Percentiles rank a stretch among this genome's conserved stretches.
phyloP scores from a whole-genome alignment of 1,140 invertebrate genomes.

The Drosophila parabipectinata region DNA sequence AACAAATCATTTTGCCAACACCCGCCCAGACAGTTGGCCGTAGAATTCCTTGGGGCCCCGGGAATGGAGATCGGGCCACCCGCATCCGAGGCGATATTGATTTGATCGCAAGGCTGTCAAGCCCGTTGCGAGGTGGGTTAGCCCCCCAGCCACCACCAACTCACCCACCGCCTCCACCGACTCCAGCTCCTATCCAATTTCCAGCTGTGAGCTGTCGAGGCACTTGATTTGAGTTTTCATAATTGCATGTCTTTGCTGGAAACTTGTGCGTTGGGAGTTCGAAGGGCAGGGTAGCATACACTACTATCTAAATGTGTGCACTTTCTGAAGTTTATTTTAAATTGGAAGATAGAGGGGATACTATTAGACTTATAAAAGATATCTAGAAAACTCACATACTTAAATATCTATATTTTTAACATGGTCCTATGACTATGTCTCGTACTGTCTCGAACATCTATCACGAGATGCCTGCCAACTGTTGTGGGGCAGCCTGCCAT shows the following conservation, averaged over 20 bases:
- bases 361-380: not conserved
- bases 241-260: conserved; percentile 62
- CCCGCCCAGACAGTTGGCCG: conserved; percentile 52
- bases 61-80: conserved; percentile 49
- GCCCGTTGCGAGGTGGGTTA: conserved; percentile 46
- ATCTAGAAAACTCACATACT: not conserved
- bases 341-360: conserved; percentile 7
- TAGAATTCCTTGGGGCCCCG: conserved; percentile 24
- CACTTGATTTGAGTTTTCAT: conserved; percentile 75
- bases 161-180: not conserved
- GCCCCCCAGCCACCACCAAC: not conserved
- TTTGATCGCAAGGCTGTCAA: conserved; percentile 67
- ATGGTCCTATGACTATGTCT: not conserved
- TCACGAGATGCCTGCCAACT: conserved; percentile 50
- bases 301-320: conserved; percentile 3
- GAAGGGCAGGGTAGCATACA: not conserved
- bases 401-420: not conserved
- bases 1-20: conserved; percentile 68
- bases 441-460: conserved; percentile 48
- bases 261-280: conserved; percentile 30
- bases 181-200: not conserved
- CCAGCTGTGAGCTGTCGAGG: conserved; percentile 49
- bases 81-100: conserved; percentile 71
- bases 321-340: conserved; percentile 12
- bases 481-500: conserved; percentile 41